Conservation (phyloP, 2,797 vertebrate genomes). For the Percopsis omiscomaycus region DNA sequence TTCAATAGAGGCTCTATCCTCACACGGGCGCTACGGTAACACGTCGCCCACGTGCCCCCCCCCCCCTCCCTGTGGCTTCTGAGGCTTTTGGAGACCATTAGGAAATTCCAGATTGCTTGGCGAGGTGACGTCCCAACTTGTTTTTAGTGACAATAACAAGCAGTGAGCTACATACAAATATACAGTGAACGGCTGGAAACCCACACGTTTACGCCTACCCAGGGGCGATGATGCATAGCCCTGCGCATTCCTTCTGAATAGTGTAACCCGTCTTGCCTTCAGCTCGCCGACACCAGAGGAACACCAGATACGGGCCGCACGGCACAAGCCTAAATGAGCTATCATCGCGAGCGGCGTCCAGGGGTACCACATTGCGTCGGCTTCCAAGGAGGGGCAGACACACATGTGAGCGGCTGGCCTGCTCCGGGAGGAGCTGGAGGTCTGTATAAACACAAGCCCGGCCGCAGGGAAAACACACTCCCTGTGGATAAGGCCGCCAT, state of each 20-base stretch:
- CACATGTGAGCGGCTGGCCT: constrained; percentile 53
- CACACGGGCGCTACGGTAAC: constrained; percentile 60
- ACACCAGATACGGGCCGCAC: constrained; percentile 19
- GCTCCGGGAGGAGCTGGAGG: constrained; percentile 60
- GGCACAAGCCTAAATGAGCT: constrained; percentile 29
- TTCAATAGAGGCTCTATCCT: constrained; percentile 59
- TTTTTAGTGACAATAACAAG: constrained; percentile 56
- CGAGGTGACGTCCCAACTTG: constrained; percentile 56
- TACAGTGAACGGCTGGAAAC: constrained; percentile 16
- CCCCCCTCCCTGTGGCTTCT: constrained; percentile 61
- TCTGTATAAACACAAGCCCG: constrained; percentile 68
- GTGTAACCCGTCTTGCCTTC: constrained; percentile 30
- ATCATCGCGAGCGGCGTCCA: constrained; percentile 21
- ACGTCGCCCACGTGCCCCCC: constrained; percentile 48
- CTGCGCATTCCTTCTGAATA: constrained; percentile 23
- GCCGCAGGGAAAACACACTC: constrained; percentile 53
- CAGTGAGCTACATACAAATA: constrained; percentile 38
- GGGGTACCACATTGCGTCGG: constrained; percentile 29
- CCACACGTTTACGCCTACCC: constrained; percentile 16
- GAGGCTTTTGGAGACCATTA: constrained; percentile 47
- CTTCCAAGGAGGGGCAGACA: constrained; percentile 42
- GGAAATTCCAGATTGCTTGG: constrained; percentile 55
- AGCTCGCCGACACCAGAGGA: constrained; percentile 26
- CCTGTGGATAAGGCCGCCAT: constrained; percentile 51
- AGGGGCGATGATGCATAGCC: constrained; percentile 23